A percentile compares a stretch with the other conserved stretches of the same genome.
phyloP scores from a whole-genome alignment of 2,888 invertebrate species.

The Nemapogon koenigi region DNA sequence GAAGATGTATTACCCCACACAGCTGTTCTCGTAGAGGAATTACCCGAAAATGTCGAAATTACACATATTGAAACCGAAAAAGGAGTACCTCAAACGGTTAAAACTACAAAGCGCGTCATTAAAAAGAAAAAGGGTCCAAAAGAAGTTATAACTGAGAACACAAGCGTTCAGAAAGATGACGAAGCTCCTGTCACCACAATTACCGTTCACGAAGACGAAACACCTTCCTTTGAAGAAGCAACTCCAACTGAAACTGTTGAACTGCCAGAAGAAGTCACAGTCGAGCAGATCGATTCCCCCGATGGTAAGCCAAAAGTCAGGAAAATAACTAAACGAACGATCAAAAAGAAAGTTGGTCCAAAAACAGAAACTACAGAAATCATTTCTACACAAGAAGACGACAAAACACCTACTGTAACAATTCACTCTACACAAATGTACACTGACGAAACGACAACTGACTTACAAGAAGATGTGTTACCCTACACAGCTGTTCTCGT shows the following conservation, averaged over 20 bases:
- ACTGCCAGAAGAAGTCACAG: constrained; percentile 31
- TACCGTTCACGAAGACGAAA: constrained; percentile 25
- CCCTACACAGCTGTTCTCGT: neutral
- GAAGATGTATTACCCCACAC: constrained; percentile 25
- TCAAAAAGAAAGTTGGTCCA: constrained; percentile 27
- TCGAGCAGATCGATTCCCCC: constrained; percentile 18
- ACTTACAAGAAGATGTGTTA: constrained; percentile 12
- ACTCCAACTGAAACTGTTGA: constrained; percentile 16
- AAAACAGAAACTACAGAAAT: constrained; percentile 34
- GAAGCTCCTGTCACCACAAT: constrained; percentile 17
- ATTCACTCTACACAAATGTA: constrained; percentile 23
- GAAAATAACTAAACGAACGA: constrained; percentile 26
- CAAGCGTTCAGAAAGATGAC: constrained; percentile 25
- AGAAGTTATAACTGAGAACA: constrained; percentile 31
- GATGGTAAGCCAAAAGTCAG: constrained; percentile 25
- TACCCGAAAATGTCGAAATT: constrained; percentile 25
- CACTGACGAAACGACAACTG: constrained; percentile 16
- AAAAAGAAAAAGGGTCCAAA: constrained; percentile 24
- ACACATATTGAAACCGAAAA: constrained; percentile 40
- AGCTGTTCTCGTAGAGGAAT: constrained; percentile 17
- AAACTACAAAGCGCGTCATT: constrained; percentile 22
- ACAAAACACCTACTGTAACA: constrained; percentile 21
- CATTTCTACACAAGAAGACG: constrained; percentile 28
- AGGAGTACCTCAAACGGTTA: constrained; percentile 24
- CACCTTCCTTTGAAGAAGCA: constrained; percentile 24